Evolutionary conservation across 1,140 invertebrate genomes (phyloP).

Genomic region (Asobara japonica): DNA sequence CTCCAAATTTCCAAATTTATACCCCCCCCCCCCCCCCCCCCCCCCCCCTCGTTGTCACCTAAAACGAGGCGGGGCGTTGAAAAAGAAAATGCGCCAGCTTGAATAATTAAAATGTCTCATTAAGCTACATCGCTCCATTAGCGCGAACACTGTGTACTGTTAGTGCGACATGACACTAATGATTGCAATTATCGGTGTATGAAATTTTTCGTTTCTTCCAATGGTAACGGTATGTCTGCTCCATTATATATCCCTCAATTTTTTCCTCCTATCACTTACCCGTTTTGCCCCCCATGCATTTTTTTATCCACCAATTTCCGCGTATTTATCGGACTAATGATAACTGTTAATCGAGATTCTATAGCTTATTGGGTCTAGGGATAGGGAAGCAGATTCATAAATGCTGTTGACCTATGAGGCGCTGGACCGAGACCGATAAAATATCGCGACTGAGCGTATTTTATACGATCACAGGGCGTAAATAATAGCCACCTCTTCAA

Average conservation of each 20-base stretch:
- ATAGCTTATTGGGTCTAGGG: conserved; percentile 46
- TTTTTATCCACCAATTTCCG: neutral
- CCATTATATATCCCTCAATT: neutral
- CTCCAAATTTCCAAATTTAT: too few species aligned
- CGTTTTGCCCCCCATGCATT: conserved; percentile 19
- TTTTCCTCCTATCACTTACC: neutral
- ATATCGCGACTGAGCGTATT: conserved; percentile 2
- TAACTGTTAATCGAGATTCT: conserved; percentile 50
- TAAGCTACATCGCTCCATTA: too few species aligned
- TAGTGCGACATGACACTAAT: neutral
- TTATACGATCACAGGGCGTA: neutral
- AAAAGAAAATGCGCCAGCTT: too few species aligned
- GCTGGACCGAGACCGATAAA: conserved; percentile 58
- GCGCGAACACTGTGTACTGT: too few species aligned
- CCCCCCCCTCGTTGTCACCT: too few species aligned
- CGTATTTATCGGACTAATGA: conserved; percentile 32
- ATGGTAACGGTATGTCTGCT: neutral
- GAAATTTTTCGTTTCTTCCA: neutral
- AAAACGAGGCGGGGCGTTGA: too few species aligned
- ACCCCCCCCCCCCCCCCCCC: too few species aligned
- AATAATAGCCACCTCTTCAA: too few species aligned
- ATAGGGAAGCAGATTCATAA: conserved; percentile 46
- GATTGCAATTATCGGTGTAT: neutral
- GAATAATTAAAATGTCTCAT: too few species aligned
- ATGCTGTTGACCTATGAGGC: conserved; percentile 62